These are phyloP conservation scores for Laticauda laticaudata DNA, from an alignment of 2,113 vertebrate species.

Conservation along the genomic window DNA sequence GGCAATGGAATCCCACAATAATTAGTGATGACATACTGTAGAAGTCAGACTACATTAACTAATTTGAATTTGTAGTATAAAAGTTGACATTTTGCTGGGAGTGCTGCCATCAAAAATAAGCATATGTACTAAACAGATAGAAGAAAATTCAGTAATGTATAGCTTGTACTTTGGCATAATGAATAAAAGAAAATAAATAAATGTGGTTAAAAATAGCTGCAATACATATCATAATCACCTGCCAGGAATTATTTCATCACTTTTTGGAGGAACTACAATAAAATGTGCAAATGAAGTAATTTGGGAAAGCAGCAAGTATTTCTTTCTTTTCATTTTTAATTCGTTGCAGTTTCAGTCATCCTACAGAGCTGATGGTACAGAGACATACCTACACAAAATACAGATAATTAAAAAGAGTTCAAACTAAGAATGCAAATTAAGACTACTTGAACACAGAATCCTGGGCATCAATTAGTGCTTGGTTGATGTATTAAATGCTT, in stretches of 20 bases:
- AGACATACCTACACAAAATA: not conserved
- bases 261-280: not conserved
- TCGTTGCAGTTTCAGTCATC: not conserved
- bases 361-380: not conserved
- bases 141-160: not conserved
- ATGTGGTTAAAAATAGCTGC: not conserved
- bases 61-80: not conserved
- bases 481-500: constrained; percentile 47
- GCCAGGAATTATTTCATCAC: not conserved
- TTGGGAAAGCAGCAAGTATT: not conserved
- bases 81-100: not conserved
- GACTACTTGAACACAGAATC: not conserved
- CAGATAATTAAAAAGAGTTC: not conserved
- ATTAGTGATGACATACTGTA: not conserved
- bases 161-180: not conserved
- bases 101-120: not conserved
- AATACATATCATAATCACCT: not conserved
- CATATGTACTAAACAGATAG: not conserved
- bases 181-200: not conserved
- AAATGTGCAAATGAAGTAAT: not conserved
- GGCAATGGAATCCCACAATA: not conserved
- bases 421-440: not conserved
- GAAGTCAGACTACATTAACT: not conserved
- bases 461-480: constrained; percentile 17
- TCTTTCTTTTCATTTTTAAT: not conserved